Percentiles rank a stretch among this genome's conserved stretches.
These are phyloP conservation scores for Megalonaias nervosa DNA, from an alignment of 1,140 invertebrate species.

Conservation along the genomic window DNA sequence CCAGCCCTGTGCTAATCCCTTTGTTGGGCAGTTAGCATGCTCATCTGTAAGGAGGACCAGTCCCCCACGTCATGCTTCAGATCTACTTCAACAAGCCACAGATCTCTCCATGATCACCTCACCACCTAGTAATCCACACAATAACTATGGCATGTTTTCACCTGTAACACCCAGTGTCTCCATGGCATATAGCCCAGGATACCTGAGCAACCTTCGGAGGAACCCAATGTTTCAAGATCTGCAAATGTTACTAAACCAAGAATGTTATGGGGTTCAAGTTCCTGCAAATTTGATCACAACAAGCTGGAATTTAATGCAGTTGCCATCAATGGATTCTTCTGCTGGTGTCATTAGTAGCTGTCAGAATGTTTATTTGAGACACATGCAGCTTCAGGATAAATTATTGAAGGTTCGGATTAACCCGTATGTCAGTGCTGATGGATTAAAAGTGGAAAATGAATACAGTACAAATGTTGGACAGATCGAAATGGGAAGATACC, in stretches of 20 bases:
- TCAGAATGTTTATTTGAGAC: slow-evolving; percentile 37
- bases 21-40: no score
- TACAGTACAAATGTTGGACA: slow-evolving; percentile 39
- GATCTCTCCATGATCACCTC: slow-evolving; percentile 16
- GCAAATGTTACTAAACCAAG: slow-evolving; percentile 38
- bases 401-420: slow-evolving; percentile 37
- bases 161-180: neutral
- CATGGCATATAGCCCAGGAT: neutral
- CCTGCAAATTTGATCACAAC: slow-evolving; percentile 45
- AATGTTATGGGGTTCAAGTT: slow-evolving; percentile 42
- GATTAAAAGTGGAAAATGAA: slow-evolving; percentile 33
- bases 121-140: slow-evolving; percentile 25
- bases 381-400: slow-evolving; percentile 42
- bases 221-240: slow-evolving; percentile 47
- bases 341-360: slow-evolving; percentile 7
- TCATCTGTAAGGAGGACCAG: no score
- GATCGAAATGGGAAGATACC: slow-evolving; percentile 43
- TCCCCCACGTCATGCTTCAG: no score
- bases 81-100: no score
- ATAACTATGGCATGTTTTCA: neutral
- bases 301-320: slow-evolving; percentile 36
- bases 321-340: slow-evolving; percentile 10
- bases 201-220: slow-evolving; percentile 33
- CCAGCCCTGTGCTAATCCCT: no score
- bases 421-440: slow-evolving; percentile 28